Evolutionary conservation across 2,797 vertebrate species (phyloP), one percentile per base, ranked within the genome.

Genomic region (Nothura maculosa): DNA sequence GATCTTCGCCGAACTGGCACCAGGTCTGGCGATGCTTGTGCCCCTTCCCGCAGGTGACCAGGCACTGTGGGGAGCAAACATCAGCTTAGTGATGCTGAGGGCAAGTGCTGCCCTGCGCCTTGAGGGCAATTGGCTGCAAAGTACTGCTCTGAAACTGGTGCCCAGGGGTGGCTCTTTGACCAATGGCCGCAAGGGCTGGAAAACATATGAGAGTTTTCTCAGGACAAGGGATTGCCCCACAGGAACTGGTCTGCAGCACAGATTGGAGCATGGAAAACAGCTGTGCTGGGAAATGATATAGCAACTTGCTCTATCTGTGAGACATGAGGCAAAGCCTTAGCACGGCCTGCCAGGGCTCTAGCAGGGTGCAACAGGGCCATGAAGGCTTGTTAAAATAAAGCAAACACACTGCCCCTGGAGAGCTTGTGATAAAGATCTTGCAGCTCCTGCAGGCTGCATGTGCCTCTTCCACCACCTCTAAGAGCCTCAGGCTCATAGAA

Each of bases 11-110:
- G 87, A 99, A 99, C 96, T 99, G 99, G 97, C 99, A 99, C 99
- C 99, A 99, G 1, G 98, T 98, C 96, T 99, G 99, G 25, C 99
- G 98, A 94, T 99, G 99, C 92, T 99, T 99, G 85, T 99, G 99
- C 76, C 99, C 99, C 96, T 99, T 99, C 12, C 99, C 99, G 8
- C 99, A 99, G 38, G 99, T 99, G 96, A 99, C 99, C 79, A 99
- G 97, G 96, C 99, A 99, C 99, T 99, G 98, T 0, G 43, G 97
- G 42, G 76, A 86, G 89, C 77, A 57, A 78, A 82, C 1, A 0
- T 18, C 21, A 68, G 67, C 25, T 77, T 69, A 88, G 43, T 0
- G 2, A n/a, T 58, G 76, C 60, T 0, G 0, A 27, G 7, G 43
- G 66, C 24, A 45, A 50, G 42, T 0, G 1, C 20, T 70, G 24